Evolutionary conservation across 2,113 vertebrate species (phyloP), one percentile per base, ranked within the genome.

Genomic region (Lipotes vexillifer): DNA sequence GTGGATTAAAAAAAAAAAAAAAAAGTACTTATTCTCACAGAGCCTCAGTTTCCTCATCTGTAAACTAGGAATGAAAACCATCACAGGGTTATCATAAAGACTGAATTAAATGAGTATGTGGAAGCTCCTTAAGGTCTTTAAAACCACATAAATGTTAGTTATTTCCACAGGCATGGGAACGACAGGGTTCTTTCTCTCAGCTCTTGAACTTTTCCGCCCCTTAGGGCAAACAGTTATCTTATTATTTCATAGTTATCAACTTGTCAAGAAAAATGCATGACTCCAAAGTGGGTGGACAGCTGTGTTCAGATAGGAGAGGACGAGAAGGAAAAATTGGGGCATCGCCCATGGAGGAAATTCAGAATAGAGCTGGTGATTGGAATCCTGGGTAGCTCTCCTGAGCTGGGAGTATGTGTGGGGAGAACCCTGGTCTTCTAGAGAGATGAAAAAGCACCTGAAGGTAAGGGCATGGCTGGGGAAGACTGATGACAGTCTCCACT

Each of bases 321-420:
- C 36, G 14, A 66, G 46, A 63, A 65, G 38, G 46, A 41, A 52
- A 78, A 90, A 36, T 7, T 5, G 12, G 36, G 8, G 13, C 2
- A 4, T 36, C 21, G 1, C 18, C 49, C 6, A 46, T 0, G 6
- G 17, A 44, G 38, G 14, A 27, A 46, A 69, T 14, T 78, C 69
- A 90, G 52, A 31, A 20, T 6, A 21, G 12, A 68, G n/a, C 31
- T 27, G 29, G 25, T 7, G 0, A 55, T 84, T 44, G 20, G n/a
- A 36, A 13, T 25, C 31, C 63, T 74, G 72, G 82, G 78, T 15
- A 46, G n/a, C 52, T 52, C 66, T n/a, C 5, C 44, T 44, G 14
- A 4, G 2, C 5, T 36, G 29, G 31, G 20, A 17, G n/a, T n/a
- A 6, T 11, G 1, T 6, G 0, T 4, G 5, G n/a, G 8, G 18